Base-by-base conservation (phyloP, 2,888 invertebrate species). In the Mimas tiliae region DNA sequence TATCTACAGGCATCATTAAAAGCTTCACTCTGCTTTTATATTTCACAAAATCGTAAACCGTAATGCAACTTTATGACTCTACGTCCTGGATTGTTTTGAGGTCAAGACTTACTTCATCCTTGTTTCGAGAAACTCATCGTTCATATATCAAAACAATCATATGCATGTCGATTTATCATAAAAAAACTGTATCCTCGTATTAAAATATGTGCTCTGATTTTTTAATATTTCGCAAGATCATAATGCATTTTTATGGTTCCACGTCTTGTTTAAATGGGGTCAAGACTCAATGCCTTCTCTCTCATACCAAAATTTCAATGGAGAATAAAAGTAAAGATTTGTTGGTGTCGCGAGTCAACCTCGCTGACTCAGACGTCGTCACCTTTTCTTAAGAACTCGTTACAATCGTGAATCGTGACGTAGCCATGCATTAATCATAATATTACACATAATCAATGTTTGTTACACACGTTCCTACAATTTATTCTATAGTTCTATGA, bases 401-500 rank as follows among this genome's bases (percentile, higher is more conserved):
- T 34, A 38, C 19, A 16, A 58, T 58, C 16, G 55, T 58, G 58
- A 16, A 58, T 58, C 16, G 55, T 58, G 58, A 58, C 58, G 58
- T 38, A 55, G n/a, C 16, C 6, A 16, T 34, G 58, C 19, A 19
- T 58, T 58, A 58, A 58, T 58, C 58, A 58, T 58, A 38, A 38
- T 33, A 58, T 58, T 58, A 58, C 58, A 58, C 42, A 58, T 58
- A 42, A 58, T 19, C 58, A 38, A 58, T 19, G 55, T 48, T 52
- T 62, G 0, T 9, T 16, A 6, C 45, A 16, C 19, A 33, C 33
- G 21, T 58, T 16, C 38, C 38, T 58, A 58, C 42, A 38, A 38
- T 19, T 9, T 38, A 50, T 52, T 58, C 14, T 52, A 67, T 68
- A 63, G 58, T 45, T 33, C 50, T 50, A 50, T 19, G 50, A 50